These are phyloP conservation scores for Sebastes hubbsi DNA, from an alignment of 2,797 vertebrate species.

Conservation along the genomic window DNA sequence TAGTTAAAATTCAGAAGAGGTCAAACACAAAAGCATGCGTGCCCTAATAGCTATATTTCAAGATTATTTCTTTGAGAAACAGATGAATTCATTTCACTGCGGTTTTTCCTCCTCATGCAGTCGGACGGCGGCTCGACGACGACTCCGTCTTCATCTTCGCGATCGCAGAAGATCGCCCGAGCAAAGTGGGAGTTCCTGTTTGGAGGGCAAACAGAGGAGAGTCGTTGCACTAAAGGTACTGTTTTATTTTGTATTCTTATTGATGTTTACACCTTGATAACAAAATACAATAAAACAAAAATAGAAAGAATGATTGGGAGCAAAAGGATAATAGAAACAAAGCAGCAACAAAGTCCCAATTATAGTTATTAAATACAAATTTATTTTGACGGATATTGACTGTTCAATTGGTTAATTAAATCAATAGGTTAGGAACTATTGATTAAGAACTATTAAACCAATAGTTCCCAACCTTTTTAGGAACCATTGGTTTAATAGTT, in stretches of 20 bases:
- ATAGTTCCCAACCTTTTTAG: too few relatives aligned
- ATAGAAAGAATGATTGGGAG: background rate
- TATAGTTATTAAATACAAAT: background rate
- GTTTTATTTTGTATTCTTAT: background rate
- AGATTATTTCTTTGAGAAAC: background rate
- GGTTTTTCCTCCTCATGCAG: slow-evolving; percentile 70
- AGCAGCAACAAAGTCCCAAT: background rate
- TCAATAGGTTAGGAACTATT: background rate
- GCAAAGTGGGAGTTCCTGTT: slow-evolving; percentile 99
- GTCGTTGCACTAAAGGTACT: slow-evolving; percentile 64
- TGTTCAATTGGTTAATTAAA: background rate
- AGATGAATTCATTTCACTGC: background rate
- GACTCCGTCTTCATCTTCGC: slow-evolving; percentile 55
- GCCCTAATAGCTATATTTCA: background rate
- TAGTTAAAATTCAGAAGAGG: background rate
- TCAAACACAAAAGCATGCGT: background rate
- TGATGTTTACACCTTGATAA: background rate
- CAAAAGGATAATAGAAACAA: background rate
- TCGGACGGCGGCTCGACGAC: slow-evolving; percentile 70
- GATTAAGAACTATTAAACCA: too few relatives aligned
- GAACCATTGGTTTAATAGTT: too few relatives aligned
- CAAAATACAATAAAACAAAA: background rate
- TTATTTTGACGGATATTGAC: background rate
- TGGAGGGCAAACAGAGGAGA: slow-evolving; percentile 75
- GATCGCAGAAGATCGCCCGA: slow-evolving; percentile 91